Base-by-base conservation (phyloP, 2,113 vertebrate species). In the Motacilla alba region DNA sequence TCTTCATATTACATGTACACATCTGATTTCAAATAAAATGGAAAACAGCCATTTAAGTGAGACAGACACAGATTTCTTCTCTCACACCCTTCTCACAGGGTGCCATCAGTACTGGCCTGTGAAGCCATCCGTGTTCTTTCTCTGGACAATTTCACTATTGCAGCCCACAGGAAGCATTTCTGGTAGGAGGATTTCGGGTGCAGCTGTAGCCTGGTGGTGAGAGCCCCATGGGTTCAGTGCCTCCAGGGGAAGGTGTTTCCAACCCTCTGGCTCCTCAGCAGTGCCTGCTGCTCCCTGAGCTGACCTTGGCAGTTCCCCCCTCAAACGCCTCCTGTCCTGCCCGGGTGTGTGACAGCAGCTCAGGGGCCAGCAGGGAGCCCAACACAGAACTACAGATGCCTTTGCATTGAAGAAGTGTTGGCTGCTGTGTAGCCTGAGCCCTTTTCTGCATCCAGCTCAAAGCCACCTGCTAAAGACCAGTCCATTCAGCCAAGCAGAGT, bases 71-170 rank as follows among this genome's bases (percentile, higher is more conserved):
- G 30, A 78, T 47, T 89, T 86, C 59, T 67, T 67, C 27, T 24
- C 59, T 55, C 27, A 52, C 21, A 39, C 58, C 6, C 23, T 80
- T 50, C 81, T 77, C 80, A 64, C 18, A 50, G 50, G 83, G 15
- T 95, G 67, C 49, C 47, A 52, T 75, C 83, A 70, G 77, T 81
- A 35, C 39, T 83, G 60, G 22, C 14, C 56, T 83, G 14, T 92
- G 90, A 87, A 89, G 76, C 74, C 76, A 93, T 31, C 49, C 23
- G 77, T 74, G 49, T 27, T 75, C 13, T 67, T 90, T 85, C 83
- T 82, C 50, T 73, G 62, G 44, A 49, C 49, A 76, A 83, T 83
- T 94, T 31, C 82, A 91, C 83, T 79, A 66, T 43, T 76, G 63
- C 55, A 74, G 33, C 20, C n/a, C 64, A 47, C 41, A 28, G 37